phyloP scores from a whole-genome alignment of 2,113 vertebrate species.

The Cyanistes caeruleus region DNA sequence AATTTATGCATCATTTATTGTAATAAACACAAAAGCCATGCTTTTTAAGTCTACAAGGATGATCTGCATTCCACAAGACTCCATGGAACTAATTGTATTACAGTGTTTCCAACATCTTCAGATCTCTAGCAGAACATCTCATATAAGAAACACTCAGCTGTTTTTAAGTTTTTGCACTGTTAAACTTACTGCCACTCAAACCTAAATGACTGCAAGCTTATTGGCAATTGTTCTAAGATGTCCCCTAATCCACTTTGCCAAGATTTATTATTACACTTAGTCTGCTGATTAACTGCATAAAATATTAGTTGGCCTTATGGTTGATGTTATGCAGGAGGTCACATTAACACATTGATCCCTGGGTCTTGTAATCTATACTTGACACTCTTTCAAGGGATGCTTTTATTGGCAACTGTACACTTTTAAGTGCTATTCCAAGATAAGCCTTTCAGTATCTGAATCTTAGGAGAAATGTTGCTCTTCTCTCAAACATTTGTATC shows the following conservation, averaged over 20 bases:
- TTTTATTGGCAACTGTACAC: not conserved
- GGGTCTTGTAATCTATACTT: not conserved
- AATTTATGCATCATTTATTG: not conserved
- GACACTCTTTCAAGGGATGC: not conserved
- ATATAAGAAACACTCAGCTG: not conserved
- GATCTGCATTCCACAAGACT: not conserved
- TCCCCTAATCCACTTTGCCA: not conserved
- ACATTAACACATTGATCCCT: not conserved
- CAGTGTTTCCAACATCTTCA: not conserved
- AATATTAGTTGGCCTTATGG: not conserved
- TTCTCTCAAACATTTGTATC: not conserved
- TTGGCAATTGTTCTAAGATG: not conserved
- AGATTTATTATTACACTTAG: constrained; percentile 3
- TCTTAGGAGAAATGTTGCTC: not conserved
- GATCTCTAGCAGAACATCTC: not conserved
- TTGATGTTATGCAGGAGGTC: not conserved
- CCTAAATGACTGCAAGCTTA: not conserved
- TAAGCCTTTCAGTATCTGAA: not conserved
- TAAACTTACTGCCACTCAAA: not conserved
- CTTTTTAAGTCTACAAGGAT: not conserved
- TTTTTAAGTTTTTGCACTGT: not conserved
- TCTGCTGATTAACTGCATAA: not conserved
- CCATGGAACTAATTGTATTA: not conserved
- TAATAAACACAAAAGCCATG: not conserved
- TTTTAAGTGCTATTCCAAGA: not conserved